Evolutionary conservation across 1,140 invertebrate genomes (phyloP), one percentile per base, ranked within the genome.

Genomic region (Mercenaria mercenaria): DNA sequence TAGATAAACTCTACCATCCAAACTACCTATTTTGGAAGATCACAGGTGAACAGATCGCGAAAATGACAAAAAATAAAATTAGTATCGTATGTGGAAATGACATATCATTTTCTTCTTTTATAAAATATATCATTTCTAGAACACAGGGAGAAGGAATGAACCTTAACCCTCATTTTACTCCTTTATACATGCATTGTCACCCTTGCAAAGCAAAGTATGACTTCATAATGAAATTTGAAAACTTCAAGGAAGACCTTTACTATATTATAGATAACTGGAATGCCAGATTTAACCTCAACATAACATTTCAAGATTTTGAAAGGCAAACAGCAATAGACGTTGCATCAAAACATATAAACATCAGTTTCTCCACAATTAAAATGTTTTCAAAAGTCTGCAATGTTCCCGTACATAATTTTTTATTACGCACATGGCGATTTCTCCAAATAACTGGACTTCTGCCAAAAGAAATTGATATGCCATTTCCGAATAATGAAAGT

Each of bases 41-140:
- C 4, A 56, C 23, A 23, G 83, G 83, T 37, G 0, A 37, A n/a
- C 0, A 74, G 23, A 76, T 86, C 1, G 26, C 74, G 64, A 56
- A 8, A 80, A 23, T 74, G 23, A 29, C 18, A 18, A 34, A 56
- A 34, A 6, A 34, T 23, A 29, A 50, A 11, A n/a, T n/a, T n/a
- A 8, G 0, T 26, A 26, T 18, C 15, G 2, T 26, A 34, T 81
- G 79, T n/a, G 79, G 79, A 61, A 37, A 81, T 61, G 52, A 81
- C 34, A 29, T 81, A 20, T 59, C 79, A 20, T 81, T 81, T 61
- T 56, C 79, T 6, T 50, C 59, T 11, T 81, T 61, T 29, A 61
- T 81, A 18, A 81, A 61, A 56, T 81, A 81, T 81, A 81, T 81
- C 56, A 97, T 97, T 97, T 97, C 97, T 97, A 97, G 96, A 37